A percentile compares a stretch with the other conserved stretches of the same genome.
phyloP scores from a whole-genome alignment of 2,113 vertebrate species.

The Eolophus roseicapilla region DNA sequence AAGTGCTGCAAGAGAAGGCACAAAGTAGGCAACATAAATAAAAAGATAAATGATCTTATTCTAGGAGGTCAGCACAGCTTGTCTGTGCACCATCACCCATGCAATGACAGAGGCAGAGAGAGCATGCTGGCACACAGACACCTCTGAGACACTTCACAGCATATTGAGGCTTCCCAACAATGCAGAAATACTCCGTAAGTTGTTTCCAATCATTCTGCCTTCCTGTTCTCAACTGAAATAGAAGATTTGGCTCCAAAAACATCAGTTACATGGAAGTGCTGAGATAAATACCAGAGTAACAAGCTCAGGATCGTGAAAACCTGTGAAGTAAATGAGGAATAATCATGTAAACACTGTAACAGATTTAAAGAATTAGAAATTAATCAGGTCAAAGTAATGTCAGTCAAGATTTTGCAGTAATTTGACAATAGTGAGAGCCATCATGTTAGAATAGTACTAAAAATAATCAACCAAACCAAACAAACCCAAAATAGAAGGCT shows the following conservation, averaged over 20 bases:
- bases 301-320: not conserved
- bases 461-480: not conserved
- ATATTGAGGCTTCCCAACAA: not conserved
- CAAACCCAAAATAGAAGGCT: not conserved
- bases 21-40: not conserved
- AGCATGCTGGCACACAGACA: not conserved
- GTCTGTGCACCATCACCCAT: not conserved
- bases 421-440: not conserved
- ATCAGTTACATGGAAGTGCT: not conserved
- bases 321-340: not conserved
- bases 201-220: conserved; percentile 1
- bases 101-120: not conserved
- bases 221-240: not conserved
- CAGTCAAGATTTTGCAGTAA: not conserved
- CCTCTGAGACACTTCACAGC: not conserved
- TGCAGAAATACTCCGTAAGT: not conserved
- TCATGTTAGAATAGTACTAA: not conserved
- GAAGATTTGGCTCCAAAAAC: conserved; percentile 12
- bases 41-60: not conserved
- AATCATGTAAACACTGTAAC: not conserved
- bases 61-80: not conserved
- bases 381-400: not conserved
- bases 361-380: conserved; percentile 4
- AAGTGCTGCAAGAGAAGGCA: not conserved
- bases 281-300: not conserved